Base-by-base conservation (phyloP, 2,888 invertebrate species). In the Bruchidius siliquastri region DNA sequence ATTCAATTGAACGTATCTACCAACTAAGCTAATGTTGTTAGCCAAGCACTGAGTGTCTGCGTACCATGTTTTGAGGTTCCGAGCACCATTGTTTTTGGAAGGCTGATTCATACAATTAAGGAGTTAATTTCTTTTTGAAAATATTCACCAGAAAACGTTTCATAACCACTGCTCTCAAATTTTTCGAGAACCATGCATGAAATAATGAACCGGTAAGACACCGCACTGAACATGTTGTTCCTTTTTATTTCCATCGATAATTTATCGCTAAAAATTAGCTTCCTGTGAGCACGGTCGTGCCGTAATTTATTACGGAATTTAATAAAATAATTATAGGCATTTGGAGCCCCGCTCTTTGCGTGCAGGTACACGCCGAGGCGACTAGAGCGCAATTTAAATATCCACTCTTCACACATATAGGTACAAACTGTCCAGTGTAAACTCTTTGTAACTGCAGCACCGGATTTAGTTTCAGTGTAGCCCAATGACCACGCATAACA, bases 201-300 rank as follows among this genome's bases (percentile, higher is more conserved):
- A 13, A 49, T 49, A 49, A 49, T 49, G 18, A 13, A 8, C 13
- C 49, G 49, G 49, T 13, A 49, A 49, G 49, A 49, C 18, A 49
- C 49, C 1, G 49, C 18, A 49, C 49, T 13, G 49, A 49, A 1
- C 49, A 49, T 49, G 49, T 18, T 49, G 6, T 49, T 49, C 49
- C 49, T 49, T 49, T 49, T 22, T n/a, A 68, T 49, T 32, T 67
- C 72, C 72, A 74, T 74, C 74, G 70, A 74, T 74, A 74, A 74
- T 74, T 70, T 74, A 74, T 74, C 70, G 72, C 22, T 70, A 72
- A 74, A 74, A 74, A 74, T 74, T 74, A 72, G 74, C 74, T 74
- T 74, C 74, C 49, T 49, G 49, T 4, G 49, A 49, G 49, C 49
- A 49, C 49, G 49, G 49, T 13, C 18, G 49, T 49, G 10, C 18